These are phyloP conservation scores for Nomada ferruginata DNA, from an alignment of 2,888 invertebrate genomes.

Conservation along the genomic window DNA sequence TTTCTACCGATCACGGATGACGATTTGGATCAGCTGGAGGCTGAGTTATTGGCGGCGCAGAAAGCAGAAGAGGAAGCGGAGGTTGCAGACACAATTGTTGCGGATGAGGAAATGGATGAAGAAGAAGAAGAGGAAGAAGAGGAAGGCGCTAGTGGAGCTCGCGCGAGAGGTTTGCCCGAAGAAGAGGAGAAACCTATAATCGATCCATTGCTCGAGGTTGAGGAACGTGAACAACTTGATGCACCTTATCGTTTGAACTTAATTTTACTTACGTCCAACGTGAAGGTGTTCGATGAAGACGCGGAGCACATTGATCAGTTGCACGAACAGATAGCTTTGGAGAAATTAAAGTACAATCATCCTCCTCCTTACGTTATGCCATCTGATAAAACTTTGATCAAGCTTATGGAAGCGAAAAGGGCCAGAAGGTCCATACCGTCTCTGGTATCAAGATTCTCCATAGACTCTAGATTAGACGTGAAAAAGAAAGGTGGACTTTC, in stretches of 20 bases:
- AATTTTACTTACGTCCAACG: constrained; percentile 76
- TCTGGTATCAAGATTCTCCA: constrained; percentile 80
- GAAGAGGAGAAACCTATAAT: constrained; percentile 49
- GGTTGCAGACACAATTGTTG: constrained; percentile 39
- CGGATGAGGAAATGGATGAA: constrained; percentile 60
- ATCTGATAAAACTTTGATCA: constrained; percentile 73
- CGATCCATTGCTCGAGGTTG: constrained; percentile 67
- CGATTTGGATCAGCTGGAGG: constrained; percentile 65
- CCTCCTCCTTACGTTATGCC: constrained; percentile 79
- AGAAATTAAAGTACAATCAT: constrained; percentile 78
- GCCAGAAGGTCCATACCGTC: constrained; percentile 80
- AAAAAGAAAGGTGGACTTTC: constrained; percentile 72
- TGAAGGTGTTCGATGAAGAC: constrained; percentile 68
- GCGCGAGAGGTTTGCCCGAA: background rate
- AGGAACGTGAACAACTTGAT: constrained; percentile 74
- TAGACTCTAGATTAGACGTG: constrained; percentile 78
- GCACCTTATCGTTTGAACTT: constrained; percentile 78
- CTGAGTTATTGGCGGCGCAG: constrained; percentile 11
- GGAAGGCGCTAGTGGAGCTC: constrained; percentile 27
- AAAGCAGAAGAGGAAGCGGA: constrained; percentile 44
- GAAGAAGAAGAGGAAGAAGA: constrained; percentile 55
- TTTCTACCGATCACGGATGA: constrained; percentile 79
- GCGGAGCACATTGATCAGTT: constrained; percentile 44
- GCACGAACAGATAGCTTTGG: constrained; percentile 60
- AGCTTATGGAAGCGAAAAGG: constrained; percentile 78